Evolutionary conservation across 1,140 invertebrate genomes (phyloP), one percentile per base, ranked within the genome.

Genomic region (Thrips palmi): DNA sequence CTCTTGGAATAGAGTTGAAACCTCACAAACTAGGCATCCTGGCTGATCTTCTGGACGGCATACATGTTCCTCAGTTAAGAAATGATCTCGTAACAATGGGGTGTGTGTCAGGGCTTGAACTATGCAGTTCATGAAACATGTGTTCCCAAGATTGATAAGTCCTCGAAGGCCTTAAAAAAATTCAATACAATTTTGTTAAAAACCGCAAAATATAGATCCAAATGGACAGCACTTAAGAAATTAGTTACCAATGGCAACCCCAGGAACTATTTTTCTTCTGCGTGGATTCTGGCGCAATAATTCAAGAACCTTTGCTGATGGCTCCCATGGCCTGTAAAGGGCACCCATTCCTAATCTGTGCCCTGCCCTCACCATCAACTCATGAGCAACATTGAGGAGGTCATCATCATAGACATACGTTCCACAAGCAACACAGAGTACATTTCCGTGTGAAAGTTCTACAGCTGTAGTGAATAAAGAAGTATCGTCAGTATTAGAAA

Each of bases 51-150:
- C 41, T 42, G 56, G 56, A 42, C 76, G 74, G 55, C 86, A 89
- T 49, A 77, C 70, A 55, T 97, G 92, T 47, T 75, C 72, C 57
- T 97, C 91, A 28, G 85, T 76, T 43, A 97, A 68, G 54, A 97
- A 97, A 59, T 92, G 97, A 55, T 97, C 91, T 45, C 92, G 61
- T 37, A 98, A 60, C 14, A 96, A 58, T 1, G 92, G 91, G 4
- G 89, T 97, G 52, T 97, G 92, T 31, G 88, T 88, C 40, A 98
- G 55, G 1, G 86, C 81, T 64, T 97, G 93, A 6, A 97, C 76
- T 51, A 97, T 93, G 53, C 87, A 92, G 57, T 94, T 97, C 86
- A 97, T 94, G 56, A 97, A 97, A 60, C 93, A 98, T 1, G 94
- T 97, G 45, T 89, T 88, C n/a, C 93, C 92, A 46, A 97, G 63